These are phyloP conservation scores for Narcine bancroftii DNA, from an alignment of 2,113 vertebrate genomes.

Conservation along the genomic window DNA sequence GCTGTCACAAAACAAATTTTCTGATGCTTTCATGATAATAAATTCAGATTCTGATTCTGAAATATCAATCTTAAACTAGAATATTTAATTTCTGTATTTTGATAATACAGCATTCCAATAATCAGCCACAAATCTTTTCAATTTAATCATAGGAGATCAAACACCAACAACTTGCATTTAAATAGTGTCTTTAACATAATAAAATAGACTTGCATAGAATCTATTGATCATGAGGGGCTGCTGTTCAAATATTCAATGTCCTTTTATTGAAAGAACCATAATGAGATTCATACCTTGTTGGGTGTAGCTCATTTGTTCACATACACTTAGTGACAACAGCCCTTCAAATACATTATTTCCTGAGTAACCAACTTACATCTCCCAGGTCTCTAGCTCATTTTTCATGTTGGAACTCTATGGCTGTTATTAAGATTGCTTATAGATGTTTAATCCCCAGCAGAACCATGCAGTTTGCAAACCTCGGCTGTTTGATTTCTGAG, in stretches of 20 bases:
- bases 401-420: background rate
- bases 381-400: background rate
- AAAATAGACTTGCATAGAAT: background rate
- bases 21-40: too few relatives aligned
- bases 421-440: slow-evolving; percentile 12
- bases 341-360: slow-evolving; percentile 3
- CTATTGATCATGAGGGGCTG: background rate
- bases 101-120: background rate
- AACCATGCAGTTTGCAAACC: background rate
- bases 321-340: background rate
- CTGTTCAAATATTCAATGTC: background rate
- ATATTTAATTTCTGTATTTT: background rate
- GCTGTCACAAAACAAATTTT: too few relatives aligned
- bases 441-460: slow-evolving; percentile 29
- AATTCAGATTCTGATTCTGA: too few relatives aligned
- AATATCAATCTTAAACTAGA: background rate
- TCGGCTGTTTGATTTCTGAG: slow-evolving; percentile 11
- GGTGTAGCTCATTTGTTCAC: background rate
- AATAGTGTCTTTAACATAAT: background rate
- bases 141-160: background rate
- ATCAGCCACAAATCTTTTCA: background rate
- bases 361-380: background rate
- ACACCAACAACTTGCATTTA: background rate
- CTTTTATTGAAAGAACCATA: background rate
- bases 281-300: background rate